A percentile compares a stretch with the other conserved stretches of the same genome.
Conservation (phyloP, 1,140 invertebrate species). For the Temnothorax nylanderi region DNA sequence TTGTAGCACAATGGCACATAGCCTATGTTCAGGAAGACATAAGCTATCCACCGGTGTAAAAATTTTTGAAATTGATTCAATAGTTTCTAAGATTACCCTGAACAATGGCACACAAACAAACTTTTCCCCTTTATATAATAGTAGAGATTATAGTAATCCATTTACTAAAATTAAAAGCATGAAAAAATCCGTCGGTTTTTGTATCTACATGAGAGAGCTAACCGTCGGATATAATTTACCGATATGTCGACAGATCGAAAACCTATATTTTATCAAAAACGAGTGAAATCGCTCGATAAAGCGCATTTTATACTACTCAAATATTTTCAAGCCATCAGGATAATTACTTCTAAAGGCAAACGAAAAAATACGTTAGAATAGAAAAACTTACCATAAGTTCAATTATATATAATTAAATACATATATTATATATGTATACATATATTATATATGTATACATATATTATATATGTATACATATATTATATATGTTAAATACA, state of each 20-base stretch:
- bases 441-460: background rate
- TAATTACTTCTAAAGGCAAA: background rate
- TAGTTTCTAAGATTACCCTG: no score
- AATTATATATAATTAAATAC: background rate
- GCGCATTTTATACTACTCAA: constrained; percentile 7
- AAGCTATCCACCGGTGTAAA: no score
- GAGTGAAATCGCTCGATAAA: background rate
- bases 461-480: no score
- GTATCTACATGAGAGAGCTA: background rate
- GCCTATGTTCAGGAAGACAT: no score
- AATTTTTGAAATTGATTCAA: no score
- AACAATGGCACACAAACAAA: no score
- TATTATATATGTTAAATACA: background rate
- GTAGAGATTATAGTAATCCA: background rate
- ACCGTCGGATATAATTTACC: background rate
- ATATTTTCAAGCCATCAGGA: background rate
- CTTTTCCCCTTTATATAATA: no score
- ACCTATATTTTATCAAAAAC: background rate
- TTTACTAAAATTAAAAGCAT: background rate
- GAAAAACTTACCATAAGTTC: background rate
- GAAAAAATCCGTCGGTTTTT: background rate
- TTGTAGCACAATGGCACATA: no score
- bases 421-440: background rate
- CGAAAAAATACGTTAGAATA: background rate
- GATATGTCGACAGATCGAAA: constrained; percentile 1